Evolutionary conservation across 2,888 invertebrate genomes (phyloP), one percentile per base, ranked within the genome.

Genomic region (Tetramorium bicarinatum): DNA sequence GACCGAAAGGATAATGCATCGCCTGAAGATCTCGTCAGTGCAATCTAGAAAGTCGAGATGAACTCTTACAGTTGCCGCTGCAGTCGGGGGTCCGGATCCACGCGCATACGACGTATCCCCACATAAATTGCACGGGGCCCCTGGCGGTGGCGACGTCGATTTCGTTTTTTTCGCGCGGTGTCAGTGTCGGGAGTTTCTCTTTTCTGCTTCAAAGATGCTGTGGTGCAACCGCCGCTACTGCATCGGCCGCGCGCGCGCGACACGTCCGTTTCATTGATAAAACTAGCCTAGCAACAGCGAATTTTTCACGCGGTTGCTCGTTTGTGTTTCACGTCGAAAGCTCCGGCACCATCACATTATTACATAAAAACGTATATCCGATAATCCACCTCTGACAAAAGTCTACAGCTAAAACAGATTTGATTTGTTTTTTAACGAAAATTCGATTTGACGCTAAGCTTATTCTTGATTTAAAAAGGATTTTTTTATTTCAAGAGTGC

Each of bases 131-230:
- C 64, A 21, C 61, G 71, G 71, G 47, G 47, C 54, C 66, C 41
- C 56, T 61, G 62, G 25, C 64, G 81, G 49, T 66, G 52, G 52
- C 69, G 34, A 59, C 13, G 54, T 85, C 83, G 59, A 83, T 83
- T 72, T 72, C 77, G n/a, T 83, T 67, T 49, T 85, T 85, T 83
- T 83, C 75, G 54, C 62, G 7, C 67, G 79, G 67, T 83, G 75
- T 85, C 82, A 77, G 59, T 61, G 61, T 59, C 72, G 61, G 54
- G 18, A 3, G 38, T 3, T 15, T 29, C 18, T 79, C 41, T 29
- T 7, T 25, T 47, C 52, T n/a, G 41, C 59, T 41, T 0, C n/a
- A 29, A 76, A 76, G 64, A 84, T 84, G 76, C 75, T 75, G 76
- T 29, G 69, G 69, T 81, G 54, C 76, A 77, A 34, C 61, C 61